Conservation (phyloP, 2,113 vertebrate genomes). For the Tragelaphus strepsiceros region DNA sequence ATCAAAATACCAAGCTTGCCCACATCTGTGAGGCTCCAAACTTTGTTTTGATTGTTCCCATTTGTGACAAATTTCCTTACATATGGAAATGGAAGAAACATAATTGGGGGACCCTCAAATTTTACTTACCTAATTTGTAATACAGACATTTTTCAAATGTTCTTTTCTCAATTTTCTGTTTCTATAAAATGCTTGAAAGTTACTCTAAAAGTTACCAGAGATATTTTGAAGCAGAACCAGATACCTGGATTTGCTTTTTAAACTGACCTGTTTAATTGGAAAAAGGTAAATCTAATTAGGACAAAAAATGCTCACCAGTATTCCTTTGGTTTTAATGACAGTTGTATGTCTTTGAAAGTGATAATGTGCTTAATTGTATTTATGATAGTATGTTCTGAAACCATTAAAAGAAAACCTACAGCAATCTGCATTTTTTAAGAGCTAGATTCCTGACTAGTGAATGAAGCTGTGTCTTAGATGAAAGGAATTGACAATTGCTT, state of each 20-base stretch:
- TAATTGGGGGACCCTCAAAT: not conserved
- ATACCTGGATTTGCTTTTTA: not conserved
- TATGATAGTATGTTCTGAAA: conserved; percentile 25
- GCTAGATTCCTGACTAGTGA: not conserved
- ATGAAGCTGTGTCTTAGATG: not conserved
- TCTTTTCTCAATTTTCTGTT: not conserved
- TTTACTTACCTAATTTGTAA: not conserved
- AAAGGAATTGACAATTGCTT: not conserved
- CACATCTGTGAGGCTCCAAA: not conserved
- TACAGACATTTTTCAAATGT: conserved; percentile 23
- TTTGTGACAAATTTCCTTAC: conserved; percentile 22
- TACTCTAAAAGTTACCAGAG: not conserved
- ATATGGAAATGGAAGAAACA: not conserved
- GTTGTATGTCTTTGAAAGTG: not conserved
- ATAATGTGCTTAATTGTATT: not conserved
- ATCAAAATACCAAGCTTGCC: not conserved
- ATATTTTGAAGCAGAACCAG: conserved; percentile 32
- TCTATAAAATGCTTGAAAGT: not conserved
- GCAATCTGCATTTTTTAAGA: not conserved
- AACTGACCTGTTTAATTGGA: not conserved
- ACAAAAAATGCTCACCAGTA: not conserved
- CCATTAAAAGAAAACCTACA: not conserved
- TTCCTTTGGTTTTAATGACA: conserved; percentile 16
- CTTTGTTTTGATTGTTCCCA: conserved; percentile 47
- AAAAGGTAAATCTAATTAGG: not conserved